These are phyloP conservation scores for Sebastolobus altivelis DNA, from an alignment of 2,797 vertebrate genomes.

Conservation along the genomic window DNA sequence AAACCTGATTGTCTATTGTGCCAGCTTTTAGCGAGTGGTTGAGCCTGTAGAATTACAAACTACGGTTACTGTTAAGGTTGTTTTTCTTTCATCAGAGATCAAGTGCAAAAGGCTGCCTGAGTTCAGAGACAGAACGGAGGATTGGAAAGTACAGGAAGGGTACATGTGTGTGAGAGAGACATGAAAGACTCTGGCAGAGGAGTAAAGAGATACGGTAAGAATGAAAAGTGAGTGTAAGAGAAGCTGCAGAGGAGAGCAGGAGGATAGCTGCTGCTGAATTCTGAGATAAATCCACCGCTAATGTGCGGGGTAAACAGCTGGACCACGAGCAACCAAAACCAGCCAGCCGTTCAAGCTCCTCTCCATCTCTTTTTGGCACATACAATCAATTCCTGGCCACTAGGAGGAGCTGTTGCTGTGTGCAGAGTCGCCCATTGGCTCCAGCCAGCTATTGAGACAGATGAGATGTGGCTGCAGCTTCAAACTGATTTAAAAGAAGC, in stretches of 20 bases:
- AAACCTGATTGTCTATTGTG: constrained; percentile 55
- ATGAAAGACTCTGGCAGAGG: constrained; percentile 54
- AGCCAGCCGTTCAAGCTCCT: constrained; percentile 35
- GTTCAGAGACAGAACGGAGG: constrained; percentile 51
- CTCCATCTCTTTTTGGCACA: constrained; percentile 21
- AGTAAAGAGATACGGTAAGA: constrained; percentile 37
- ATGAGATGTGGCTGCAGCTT: constrained; percentile 85
- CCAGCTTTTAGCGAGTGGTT: constrained; percentile 47
- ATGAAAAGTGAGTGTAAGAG: constrained; percentile 53
- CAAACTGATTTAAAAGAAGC: constrained; percentile 87
- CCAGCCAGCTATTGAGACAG: constrained; percentile 76
- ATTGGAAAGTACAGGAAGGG: constrained; percentile 46
- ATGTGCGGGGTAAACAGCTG: constrained; percentile 51
- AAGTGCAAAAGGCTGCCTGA: constrained; percentile 63
- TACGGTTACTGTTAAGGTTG: constrained; percentile 54
- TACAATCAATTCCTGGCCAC: constrained; percentile 62
- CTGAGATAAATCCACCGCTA: constrained; percentile 50
- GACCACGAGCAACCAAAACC: constrained; percentile 44
- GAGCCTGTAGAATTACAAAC: constrained; percentile 53
- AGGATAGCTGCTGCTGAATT: constrained; percentile 37
- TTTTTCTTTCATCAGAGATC: constrained; percentile 74
- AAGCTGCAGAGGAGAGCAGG: constrained; percentile 18
- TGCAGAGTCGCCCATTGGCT: constrained; percentile 52
- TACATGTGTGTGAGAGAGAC: constrained; percentile 31
- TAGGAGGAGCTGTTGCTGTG: constrained; percentile 86